A percentile compares a stretch with the other conserved stretches of the same genome.
phyloP scores from a whole-genome alignment of 92 coral and sea anemone genomes.

The Actinernus sp. region DNA sequence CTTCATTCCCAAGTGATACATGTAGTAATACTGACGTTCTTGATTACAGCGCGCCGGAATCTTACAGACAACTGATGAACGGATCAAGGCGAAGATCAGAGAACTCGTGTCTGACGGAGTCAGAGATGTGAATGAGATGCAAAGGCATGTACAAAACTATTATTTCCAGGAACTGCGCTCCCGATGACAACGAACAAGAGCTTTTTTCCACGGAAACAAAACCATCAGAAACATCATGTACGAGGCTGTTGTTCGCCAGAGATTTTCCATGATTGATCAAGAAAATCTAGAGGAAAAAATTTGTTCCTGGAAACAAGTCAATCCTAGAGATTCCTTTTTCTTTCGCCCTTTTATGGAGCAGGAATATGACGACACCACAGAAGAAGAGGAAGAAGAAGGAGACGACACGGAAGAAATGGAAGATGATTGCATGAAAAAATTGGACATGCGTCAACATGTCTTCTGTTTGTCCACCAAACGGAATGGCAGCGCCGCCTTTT shows the following conservation, averaged over 20 bases:
- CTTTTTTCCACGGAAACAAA: too few species aligned
- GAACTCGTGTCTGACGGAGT: constrained; percentile 56
- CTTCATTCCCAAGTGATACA: too few species aligned
- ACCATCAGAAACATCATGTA: constrained; percentile 54
- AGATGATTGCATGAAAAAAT: constrained; percentile 7
- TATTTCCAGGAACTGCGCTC: too few species aligned
- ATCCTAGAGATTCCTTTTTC: constrained; percentile 23
- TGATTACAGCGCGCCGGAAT: constrained; percentile 42
- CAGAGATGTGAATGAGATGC: constrained; percentile 60
- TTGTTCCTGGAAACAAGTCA: constrained; percentile 31
- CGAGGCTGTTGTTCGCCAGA: constrained; percentile 12
- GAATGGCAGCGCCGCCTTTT: constrained; percentile 50
- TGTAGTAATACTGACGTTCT: too few species aligned
- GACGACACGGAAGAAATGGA: constrained; percentile 4
- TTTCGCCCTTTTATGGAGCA: constrained; percentile 10
- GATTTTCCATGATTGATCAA: constrained; percentile 41
- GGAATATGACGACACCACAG: constrained; percentile 1
- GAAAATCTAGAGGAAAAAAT: constrained; percentile 21
- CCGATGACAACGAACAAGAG: too few species aligned
- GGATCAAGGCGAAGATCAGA: constrained; percentile 32
- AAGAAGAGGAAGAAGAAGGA: constrained; percentile 7
- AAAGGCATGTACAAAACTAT: constrained; percentile 26
- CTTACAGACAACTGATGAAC: constrained; percentile 30
- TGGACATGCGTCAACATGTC: too few species aligned
- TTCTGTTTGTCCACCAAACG: constrained; percentile 57